Evolutionary conservation across 2,113 vertebrate species (phyloP), one percentile per base, ranked within the genome.

Genomic region (Elephantulus edwardii): DNA sequence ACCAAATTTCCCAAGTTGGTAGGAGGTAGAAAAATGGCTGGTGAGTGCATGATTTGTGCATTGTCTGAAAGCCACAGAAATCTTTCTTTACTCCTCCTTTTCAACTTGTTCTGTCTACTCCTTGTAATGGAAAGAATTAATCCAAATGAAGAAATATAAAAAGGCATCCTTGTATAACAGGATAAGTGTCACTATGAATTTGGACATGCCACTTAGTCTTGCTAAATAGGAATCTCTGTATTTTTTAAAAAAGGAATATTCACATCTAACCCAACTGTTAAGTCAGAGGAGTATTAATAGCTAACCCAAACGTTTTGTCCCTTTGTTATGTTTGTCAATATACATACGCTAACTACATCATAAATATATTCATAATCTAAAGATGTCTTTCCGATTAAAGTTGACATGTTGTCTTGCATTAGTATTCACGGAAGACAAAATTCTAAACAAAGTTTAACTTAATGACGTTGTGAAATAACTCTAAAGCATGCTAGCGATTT

Each of bases 401-500:
- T 88, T 91, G 64, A 33, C 72, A 48, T 54, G 79, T 82, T 56
- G 76, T 50, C 20, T 62, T 83, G 60, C 66, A 35, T 2, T 16
- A 44, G 89, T 68, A 88, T 42, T 82, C 86, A 72, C 0, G 86
- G 48, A 93, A 94, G 82, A 2, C 54, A 86, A 93, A 96, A 86
- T 70, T 75, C 30, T 26, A 26, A 33, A 86, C 0, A 74, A 80
- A 86, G 83, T 91, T 91, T 68, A 90, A 93, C 89, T 91, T 75
- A 40, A 77, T 88, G 90, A 96, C 79, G n/a, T 78, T 92, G 60
- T 80, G 89, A 95, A 96, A 95, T 44, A 96, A 91, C 22, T 14
- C 62, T 79, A 54, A 96, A 96, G 44, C 19, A 90, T 79, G 96
- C 93, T 81, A 92, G 83, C 66, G 93, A 94, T 97, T 97, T 96